Percentiles rank a stretch among this genome's conserved stretches.
phyloP scores from a whole-genome alignment of 2,113 vertebrate genomes.

The Anoura caudifer region DNA sequence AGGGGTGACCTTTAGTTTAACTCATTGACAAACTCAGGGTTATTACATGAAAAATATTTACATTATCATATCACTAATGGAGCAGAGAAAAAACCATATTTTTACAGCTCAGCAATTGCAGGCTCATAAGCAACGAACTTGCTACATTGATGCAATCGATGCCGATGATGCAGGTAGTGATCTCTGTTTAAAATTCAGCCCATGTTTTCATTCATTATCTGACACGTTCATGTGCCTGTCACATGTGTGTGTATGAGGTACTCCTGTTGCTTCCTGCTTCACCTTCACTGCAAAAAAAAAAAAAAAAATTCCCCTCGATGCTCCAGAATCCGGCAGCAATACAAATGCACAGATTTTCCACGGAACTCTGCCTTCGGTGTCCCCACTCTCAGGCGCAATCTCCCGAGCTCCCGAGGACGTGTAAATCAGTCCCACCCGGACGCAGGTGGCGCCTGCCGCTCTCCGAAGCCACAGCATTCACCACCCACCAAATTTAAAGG shows the following conservation, averaged over 20 bases:
- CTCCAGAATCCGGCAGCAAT: rapidly evolving
- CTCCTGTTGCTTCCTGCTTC: not conserved
- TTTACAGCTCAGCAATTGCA: slow-evolving; percentile 67
- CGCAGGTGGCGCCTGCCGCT: not conserved
- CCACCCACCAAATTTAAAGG: not conserved
- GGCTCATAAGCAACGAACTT: slow-evolving; percentile 70
- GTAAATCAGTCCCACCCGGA: slow-evolving; percentile 43
- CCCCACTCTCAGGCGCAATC: not conserved
- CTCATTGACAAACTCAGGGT: not conserved
- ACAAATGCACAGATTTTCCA: not conserved
- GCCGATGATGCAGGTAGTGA: slow-evolving; percentile 47
- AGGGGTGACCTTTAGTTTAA: slow-evolving; percentile 18
- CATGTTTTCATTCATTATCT: slow-evolving; percentile 58
- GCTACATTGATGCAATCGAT: slow-evolving; percentile 68
- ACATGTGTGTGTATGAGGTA: rapidly evolving
- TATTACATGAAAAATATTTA: slow-evolving; percentile 68
- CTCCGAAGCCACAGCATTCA: not conserved
- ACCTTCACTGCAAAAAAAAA: not conserved
- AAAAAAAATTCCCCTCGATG: not conserved
- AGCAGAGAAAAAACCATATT: slow-evolving; percentile 74
- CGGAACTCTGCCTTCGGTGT: rapidly evolving
- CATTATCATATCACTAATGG: slow-evolving; percentile 67
- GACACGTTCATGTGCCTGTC: rapidly evolving
- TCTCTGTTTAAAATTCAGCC: slow-evolving; percentile 58
- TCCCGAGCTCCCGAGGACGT: not conserved